Conservation (phyloP, 2,113 vertebrate species). For the Panurus biarmicus region DNA sequence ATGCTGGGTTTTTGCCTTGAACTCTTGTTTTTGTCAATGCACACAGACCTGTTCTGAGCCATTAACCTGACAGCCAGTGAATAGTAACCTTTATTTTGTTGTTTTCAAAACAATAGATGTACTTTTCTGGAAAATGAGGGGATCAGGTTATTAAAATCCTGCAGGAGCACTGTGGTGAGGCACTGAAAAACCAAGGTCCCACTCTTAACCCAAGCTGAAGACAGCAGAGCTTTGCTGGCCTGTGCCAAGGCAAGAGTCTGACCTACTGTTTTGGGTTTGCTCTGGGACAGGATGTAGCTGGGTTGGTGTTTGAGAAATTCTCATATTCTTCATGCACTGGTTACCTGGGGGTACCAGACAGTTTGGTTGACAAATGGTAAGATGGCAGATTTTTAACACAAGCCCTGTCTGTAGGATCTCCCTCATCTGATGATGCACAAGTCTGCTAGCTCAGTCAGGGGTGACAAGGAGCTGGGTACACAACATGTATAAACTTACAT, state of each 20-base stretch:
- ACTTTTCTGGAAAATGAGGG: not conserved
- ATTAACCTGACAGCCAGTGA: not conserved
- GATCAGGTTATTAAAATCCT: not conserved
- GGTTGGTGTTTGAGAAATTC: not conserved
- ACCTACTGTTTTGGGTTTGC: not conserved
- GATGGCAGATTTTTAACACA: not conserved
- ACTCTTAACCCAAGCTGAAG: not conserved
- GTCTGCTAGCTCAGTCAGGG: not conserved
- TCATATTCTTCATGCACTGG: not conserved
- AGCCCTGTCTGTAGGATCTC: not conserved
- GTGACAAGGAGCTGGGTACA: not conserved
- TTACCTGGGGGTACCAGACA: accelerated
- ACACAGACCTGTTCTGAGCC: not conserved
- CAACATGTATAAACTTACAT: accelerated
- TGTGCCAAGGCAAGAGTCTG: not conserved
- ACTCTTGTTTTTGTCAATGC: not conserved
- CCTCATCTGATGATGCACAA: not conserved
- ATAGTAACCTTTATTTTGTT: not conserved
- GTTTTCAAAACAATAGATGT: not conserved
- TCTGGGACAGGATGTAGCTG: not conserved
- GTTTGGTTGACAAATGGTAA: not conserved
- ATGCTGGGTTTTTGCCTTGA: not conserved
- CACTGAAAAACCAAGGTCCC: not conserved
- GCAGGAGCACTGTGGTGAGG: not conserved
- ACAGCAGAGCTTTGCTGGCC: not conserved